These are phyloP conservation scores for Percopsis transmontana DNA, from an alignment of 2,113 vertebrate genomes.

Conservation along the genomic window DNA sequence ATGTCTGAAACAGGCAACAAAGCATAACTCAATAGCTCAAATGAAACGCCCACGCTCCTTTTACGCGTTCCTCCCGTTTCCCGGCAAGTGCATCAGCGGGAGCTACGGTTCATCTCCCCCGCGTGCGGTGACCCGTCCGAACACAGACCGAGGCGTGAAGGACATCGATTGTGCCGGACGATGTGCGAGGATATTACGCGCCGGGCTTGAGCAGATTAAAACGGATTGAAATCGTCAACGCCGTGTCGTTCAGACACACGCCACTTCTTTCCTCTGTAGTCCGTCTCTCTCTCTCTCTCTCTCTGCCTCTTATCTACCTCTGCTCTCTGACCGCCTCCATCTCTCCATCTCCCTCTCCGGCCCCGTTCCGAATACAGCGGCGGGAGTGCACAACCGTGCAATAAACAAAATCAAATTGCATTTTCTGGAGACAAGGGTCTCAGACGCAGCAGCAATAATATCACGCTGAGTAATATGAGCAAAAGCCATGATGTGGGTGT, in stretches of 20 bases:
- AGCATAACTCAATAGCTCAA: slow-evolving; percentile 5
- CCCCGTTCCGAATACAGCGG: background rate
- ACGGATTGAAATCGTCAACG: slow-evolving; percentile 78
- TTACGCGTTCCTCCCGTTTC: slow-evolving; percentile 26
- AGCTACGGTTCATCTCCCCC: slow-evolving; percentile 61
- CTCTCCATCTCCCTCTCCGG: slow-evolving; percentile 13
- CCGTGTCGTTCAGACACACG: slow-evolving; percentile 58
- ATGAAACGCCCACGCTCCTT: slow-evolving; percentile 27
- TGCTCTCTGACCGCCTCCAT: slow-evolving; percentile 15
- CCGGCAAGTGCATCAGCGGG: slow-evolving; percentile 22
- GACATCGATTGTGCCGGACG: slow-evolving; percentile 56
- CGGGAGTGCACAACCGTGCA: background rate
- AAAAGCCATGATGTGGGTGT: slow-evolving; percentile 33
- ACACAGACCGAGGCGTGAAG: slow-evolving; percentile 63
- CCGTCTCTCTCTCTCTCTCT: slow-evolving; percentile 18
- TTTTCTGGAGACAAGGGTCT: slow-evolving; percentile 40
- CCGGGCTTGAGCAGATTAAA: slow-evolving; percentile 72
- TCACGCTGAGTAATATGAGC: slow-evolving; percentile 47
- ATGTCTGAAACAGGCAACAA: slow-evolving; percentile 30
- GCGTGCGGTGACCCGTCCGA: slow-evolving; percentile 54
- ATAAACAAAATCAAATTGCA: slow-evolving; percentile 53
- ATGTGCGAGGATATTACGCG: slow-evolving; percentile 59
- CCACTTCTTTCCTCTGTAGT: slow-evolving; percentile 27
- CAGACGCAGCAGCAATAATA: slow-evolving; percentile 54
- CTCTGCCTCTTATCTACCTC: slow-evolving; percentile 1